Evolutionary conservation across 2,888 invertebrate genomes (phyloP).

Genomic region (Cosmorhoe ocellata): DNA sequence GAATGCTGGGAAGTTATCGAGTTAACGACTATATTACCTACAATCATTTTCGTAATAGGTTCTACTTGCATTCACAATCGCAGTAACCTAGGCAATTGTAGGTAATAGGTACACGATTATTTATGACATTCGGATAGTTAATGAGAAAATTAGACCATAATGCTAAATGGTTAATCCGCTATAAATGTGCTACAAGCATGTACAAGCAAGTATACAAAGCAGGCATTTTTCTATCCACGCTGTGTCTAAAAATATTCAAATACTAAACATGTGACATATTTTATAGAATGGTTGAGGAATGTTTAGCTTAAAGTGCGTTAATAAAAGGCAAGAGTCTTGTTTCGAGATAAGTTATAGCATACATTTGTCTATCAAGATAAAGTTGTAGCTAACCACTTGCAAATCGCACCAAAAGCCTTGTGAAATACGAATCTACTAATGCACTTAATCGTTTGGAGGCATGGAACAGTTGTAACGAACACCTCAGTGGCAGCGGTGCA

Average conservation of each 20-base stretch:
- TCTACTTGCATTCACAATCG: slow-evolving; percentile 1
- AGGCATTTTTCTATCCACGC: too few species aligned
- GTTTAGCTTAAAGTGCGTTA: too few species aligned
- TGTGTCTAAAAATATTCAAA: too few species aligned
- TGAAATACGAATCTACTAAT: slow-evolving; percentile 31
- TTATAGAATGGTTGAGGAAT: too few species aligned
- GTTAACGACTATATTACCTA: slow-evolving; percentile 17
- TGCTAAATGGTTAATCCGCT: too few species aligned
- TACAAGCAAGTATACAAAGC: too few species aligned
- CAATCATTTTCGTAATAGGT: slow-evolving; percentile 10
- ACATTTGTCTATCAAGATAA: slow-evolving; percentile 18
- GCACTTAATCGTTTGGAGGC: slow-evolving; percentile 31
- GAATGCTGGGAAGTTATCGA: slow-evolving; percentile 14
- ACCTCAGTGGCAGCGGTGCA: slow-evolving; percentile 49
- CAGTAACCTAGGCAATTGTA: slow-evolving; percentile 13
- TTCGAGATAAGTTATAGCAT: too few species aligned
- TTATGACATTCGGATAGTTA: slow-evolving; percentile 5
- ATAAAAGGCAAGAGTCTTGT: neutral
- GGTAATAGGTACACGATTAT: slow-evolving; percentile 6
- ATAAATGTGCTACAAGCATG: too few species aligned
- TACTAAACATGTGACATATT: too few species aligned
- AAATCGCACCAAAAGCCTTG: slow-evolving; percentile 19
- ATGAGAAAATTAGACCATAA: neutral
- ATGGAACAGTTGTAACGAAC: slow-evolving; percentile 61
- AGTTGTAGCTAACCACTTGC: slow-evolving; percentile 19